These are phyloP conservation scores for Neoscelio sp. DNA, from an alignment of 2,888 invertebrate genomes.

Conservation along the genomic window DNA sequence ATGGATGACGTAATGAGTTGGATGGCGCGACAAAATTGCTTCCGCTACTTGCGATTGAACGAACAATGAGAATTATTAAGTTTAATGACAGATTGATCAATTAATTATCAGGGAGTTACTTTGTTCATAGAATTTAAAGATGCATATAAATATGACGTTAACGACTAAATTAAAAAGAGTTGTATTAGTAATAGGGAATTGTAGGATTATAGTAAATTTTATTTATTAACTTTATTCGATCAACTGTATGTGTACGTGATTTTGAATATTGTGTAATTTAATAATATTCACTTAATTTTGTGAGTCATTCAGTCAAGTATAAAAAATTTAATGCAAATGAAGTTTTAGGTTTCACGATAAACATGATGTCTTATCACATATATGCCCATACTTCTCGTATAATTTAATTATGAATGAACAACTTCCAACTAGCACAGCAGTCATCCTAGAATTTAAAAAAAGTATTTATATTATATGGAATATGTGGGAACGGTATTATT, in stretches of 20 bases:
- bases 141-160: too few relatives aligned
- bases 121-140: too few relatives aligned
- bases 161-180: too few relatives aligned
- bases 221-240: too few relatives aligned
- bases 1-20: slow-evolving; percentile 49
- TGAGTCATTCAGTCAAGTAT: not conserved
- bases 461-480: slow-evolving; percentile 27
- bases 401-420: slow-evolving; percentile 53
- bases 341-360: slow-evolving; percentile 34
- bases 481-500: slow-evolving; percentile 54
- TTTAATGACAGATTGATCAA: slow-evolving; percentile 16
- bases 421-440: slow-evolving; percentile 36
- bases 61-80: slow-evolving; percentile 40
- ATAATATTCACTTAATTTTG: slow-evolving; percentile 6
- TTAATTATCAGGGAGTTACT: not conserved
- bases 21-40: slow-evolving; percentile 42
- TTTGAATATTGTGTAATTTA: too few relatives aligned
- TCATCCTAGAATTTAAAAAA: slow-evolving; percentile 33
- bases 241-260: slow-evolving; percentile 12
- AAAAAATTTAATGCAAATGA: slow-evolving; percentile 47
- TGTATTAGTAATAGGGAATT: too few relatives aligned
- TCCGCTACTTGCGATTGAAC: slow-evolving; percentile 8
- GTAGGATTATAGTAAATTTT: too few relatives aligned
- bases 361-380: slow-evolving; percentile 28
- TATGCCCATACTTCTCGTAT: slow-evolving; percentile 48